These are phyloP conservation scores for Betta splendens DNA, from an alignment of 2,797 vertebrate genomes.

Conservation along the genomic window DNA sequence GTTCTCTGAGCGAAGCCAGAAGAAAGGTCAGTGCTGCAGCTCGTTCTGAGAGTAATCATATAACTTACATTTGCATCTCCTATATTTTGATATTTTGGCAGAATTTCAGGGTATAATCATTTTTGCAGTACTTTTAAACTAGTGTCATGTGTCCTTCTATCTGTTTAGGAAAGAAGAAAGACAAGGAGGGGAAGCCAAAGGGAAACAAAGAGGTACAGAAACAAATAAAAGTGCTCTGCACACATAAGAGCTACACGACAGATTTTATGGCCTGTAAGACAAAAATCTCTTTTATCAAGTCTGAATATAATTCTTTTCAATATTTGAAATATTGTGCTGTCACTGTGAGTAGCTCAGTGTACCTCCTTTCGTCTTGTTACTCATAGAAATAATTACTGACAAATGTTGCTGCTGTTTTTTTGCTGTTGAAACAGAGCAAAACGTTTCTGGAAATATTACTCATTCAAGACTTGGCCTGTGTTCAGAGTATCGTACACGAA, in stretches of 20 bases:
- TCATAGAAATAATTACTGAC: neutral
- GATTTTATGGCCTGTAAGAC: neutral
- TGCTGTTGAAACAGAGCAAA: neutral
- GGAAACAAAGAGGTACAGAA: constrained; percentile 71
- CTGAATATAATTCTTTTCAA: neutral
- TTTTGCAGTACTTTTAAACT: neutral
- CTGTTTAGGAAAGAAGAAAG: constrained; percentile 91
- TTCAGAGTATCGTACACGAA: constrained; percentile 10
- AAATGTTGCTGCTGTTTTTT: neutral
- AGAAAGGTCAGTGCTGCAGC: constrained; percentile 85
- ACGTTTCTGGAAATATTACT: neutral
- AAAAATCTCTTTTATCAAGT: neutral
- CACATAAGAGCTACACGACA: neutral
- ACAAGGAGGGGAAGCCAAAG: constrained; percentile 89
- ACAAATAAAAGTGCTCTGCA: neutral
- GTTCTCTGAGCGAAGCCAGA: constrained; percentile 86
- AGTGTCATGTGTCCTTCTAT: neutral
- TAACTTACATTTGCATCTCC: too few species aligned
- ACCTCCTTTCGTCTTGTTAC: neutral
- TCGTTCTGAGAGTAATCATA: neutral
- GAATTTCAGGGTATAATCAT: neutral
- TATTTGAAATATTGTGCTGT: neutral
- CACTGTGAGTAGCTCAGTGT: neutral
- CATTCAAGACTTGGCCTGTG: neutral
- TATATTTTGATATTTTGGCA: neutral